Evolutionary conservation across 2,797 vertebrate genomes (phyloP), one percentile per base, ranked within the genome.

Genomic region (Decapterus maruadsi): DNA sequence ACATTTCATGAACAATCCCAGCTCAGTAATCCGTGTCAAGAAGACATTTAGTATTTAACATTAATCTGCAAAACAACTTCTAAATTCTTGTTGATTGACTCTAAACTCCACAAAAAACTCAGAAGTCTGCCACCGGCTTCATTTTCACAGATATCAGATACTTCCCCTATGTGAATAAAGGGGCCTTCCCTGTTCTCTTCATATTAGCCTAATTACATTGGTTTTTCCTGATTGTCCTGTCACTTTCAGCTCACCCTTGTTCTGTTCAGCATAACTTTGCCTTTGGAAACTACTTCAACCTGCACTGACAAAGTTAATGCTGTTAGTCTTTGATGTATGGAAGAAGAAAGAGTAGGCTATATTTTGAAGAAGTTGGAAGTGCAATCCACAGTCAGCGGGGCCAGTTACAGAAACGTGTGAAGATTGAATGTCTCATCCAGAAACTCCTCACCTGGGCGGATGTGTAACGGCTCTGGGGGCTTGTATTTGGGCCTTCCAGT

Each of bases 241-340:
- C 43, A 6, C 46, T 53, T n/a, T 26, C 5, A n/a, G 9, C n/a
- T 5, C 0, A 1, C 2, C 16, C 4, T n/a, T 38, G 1, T 11
- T 63, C 8, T 6, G 4, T 40, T 50, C 42, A 67, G 8, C 51
- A 57, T 29, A 56, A 53, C 50, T 61, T 56, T 19, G 17, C 17
- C 16, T 2, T 29, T 36, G 4, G 36, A 56, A 42, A 34, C 38
- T 26, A 0, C 51, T 63, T 61, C 34, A 1, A 4, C 40, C 59
- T 8, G 54, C 38, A 36, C 20, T 7, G n/a, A 63, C 40, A 42
- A 16, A 72, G 61, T n/a, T 64, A 36, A 22, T 7, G 43, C 11
- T 45, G 63, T 62, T 40, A 60, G 1, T 66, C 29, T 75, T 45
- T 73, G 46, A 43, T 45, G 43, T 62, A 54, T 56, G 38, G 26